Base-by-base conservation (phyloP, 2,888 invertebrate species). In the Balanococcus diminutus region DNA sequence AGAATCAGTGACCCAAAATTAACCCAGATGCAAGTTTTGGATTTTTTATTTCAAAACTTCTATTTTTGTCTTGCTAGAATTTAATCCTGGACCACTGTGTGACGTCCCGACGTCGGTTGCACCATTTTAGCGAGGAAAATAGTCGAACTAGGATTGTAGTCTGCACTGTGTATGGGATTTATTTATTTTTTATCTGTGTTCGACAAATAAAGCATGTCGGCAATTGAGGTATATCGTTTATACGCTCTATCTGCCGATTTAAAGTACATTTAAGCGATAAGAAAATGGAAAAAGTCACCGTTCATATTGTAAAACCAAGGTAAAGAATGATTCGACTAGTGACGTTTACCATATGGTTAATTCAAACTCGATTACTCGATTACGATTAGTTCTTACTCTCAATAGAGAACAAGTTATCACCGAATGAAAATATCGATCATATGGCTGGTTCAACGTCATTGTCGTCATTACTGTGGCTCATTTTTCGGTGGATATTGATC, bases 121-220 rank as follows among this genome's bases (percentile, higher is more conserved):
- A 22, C 11, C 11, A 19, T 51, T 19, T 5, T 67, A 67, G 67
- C 6, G 67, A 67, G 28, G 67, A 67, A 31, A 67, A 67, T 67
- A 67, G 51, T 61, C 11, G 25, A 9, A 36, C 36, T 36, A 6
- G 5, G 36, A 6, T 6, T 51, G 51, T n/a, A 36, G 8, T 36
- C 4, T 36, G 36, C 8, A 51, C 51, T 4, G 51, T 56, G 56
- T 56, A 56, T 56, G 9, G 6, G 56, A 56, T 51, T 42, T 42
- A 42, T 42, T 42, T 42, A 22, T 28, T 28, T 67, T 67, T 67
- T 67, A 67, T 67, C 67, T 31, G 22, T 22, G 56, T 56, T 67
- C 67, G 67, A 31, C 67, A 67, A 67, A 67, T 67, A 67, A 67
- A 67, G 67, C 67, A 67, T 67, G 67, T 67, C 67, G 67, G 28